phyloP scores from a whole-genome alignment of 2,888 invertebrate genomes.

The Seira musarum region DNA sequence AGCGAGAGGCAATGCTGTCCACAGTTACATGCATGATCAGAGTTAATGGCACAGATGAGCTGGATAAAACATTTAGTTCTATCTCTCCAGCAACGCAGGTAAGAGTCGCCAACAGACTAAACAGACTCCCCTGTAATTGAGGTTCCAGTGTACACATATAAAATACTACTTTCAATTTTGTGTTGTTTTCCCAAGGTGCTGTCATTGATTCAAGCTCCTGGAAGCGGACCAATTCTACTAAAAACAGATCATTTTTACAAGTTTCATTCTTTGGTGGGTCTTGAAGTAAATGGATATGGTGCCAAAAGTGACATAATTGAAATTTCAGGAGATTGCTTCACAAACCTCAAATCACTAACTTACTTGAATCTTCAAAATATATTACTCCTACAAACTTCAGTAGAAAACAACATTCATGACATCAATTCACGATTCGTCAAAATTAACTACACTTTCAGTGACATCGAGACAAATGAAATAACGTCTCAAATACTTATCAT shows the following conservation, averaged over 20 bases:
- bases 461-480: constrained; percentile 53
- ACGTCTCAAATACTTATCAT: constrained; percentile 59
- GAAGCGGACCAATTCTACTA: constrained; percentile 74
- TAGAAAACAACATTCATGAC: constrained; percentile 49
- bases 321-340: constrained; percentile 61
- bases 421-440: background rate
- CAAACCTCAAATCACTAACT: constrained; percentile 44
- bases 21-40: constrained; percentile 67
- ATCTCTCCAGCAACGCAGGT: constrained; percentile 60
- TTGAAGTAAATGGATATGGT: constrained; percentile 77
- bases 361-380: constrained; percentile 65
- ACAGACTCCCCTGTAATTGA: too few species aligned
- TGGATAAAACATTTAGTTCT: constrained; percentile 30
- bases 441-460: constrained; percentile 55
- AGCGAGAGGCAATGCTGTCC: constrained; percentile 43
- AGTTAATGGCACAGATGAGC: constrained; percentile 33
- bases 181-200: constrained; percentile 71
- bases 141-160: background rate
- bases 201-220: constrained; percentile 76
- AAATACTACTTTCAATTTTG: background rate
- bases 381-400: constrained; percentile 47
- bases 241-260: constrained; percentile 73
- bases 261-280: constrained; percentile 75
- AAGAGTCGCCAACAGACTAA: too few species aligned
- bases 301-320: constrained; percentile 60